Conservation (phyloP, 2,888 invertebrate species). For the Dastarcus helophoroides region DNA sequence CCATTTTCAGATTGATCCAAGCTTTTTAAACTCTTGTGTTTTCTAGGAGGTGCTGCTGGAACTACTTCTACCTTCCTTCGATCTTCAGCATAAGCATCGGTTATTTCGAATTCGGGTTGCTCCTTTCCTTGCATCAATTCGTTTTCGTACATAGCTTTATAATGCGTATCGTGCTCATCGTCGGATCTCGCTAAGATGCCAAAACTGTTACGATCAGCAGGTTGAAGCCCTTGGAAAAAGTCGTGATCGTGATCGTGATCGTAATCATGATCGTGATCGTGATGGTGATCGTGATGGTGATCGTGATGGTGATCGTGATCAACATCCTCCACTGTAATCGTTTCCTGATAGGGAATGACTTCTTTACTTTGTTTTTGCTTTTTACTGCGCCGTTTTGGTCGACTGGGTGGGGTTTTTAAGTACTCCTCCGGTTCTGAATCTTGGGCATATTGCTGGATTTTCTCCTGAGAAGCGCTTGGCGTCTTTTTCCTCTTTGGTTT, state of each 20-base stretch:
- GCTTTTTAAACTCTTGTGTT: conserved; percentile 33
- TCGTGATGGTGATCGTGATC: conserved; percentile 4
- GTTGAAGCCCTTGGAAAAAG: conserved; percentile 11
- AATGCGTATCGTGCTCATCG: conserved; percentile 32
- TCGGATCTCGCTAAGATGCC: conserved; percentile 21
- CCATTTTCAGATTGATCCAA: conserved; percentile 32
- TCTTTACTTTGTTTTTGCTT: conserved; percentile 17
- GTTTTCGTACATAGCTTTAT: conserved; percentile 28
- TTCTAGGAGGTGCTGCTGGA: conserved; percentile 31
- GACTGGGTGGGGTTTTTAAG: conserved; percentile 34
- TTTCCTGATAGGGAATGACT: conserved; percentile 34
- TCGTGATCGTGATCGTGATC: conserved; percentile 7
- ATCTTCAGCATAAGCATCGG: conserved; percentile 24
- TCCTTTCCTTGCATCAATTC: conserved; percentile 43
- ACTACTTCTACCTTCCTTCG: conserved; percentile 10
- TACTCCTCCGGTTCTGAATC: conserved; percentile 27
- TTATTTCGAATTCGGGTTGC: conserved; percentile 40
- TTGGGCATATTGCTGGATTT: conserved; percentile 18
- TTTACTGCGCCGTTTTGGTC: conserved; percentile 46
- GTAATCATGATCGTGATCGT: conserved; percentile 1
- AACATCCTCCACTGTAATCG: conserved; percentile 21
- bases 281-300: neutral
- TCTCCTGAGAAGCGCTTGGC: conserved; percentile 33
- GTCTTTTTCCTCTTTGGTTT: conserved; percentile 37
- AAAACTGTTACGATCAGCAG: conserved; percentile 20